Conservation (phyloP, 92 coral and sea anemone genomes). For the Phenganax marumi region DNA sequence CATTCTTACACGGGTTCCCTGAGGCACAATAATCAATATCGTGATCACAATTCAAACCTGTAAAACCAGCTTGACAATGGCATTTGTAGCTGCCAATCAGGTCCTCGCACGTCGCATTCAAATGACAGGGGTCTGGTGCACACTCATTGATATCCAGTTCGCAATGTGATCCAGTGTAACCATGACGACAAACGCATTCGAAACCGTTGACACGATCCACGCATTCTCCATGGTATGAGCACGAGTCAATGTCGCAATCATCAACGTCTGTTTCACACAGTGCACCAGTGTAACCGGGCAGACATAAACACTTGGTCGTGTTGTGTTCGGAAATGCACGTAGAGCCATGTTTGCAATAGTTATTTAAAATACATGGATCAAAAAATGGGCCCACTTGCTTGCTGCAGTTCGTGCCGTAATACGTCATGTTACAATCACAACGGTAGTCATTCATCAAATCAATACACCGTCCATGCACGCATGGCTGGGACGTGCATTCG, state of each 20-base stretch:
- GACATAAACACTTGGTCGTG: constrained; percentile 65
- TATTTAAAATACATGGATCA: constrained; percentile 25
- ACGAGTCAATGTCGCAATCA: constrained; percentile 79
- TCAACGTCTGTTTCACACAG: constrained; percentile 83
- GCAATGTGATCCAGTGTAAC: constrained; percentile 73
- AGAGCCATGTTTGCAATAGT: constrained; percentile 83
- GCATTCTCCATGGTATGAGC: constrained; percentile 72
- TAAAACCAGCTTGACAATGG: constrained; percentile 76
- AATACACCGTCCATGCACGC: constrained; percentile 76
- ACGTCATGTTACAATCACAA: constrained; percentile 72
- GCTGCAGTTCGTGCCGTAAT: constrained; percentile 76
- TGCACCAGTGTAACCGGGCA: constrained; percentile 79
- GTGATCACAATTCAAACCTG: constrained; percentile 78
- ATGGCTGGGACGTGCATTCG: constrained; percentile 80
- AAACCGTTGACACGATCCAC: constrained; percentile 83
- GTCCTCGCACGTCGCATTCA: constrained; percentile 80
- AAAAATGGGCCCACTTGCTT: constrained; percentile 53
- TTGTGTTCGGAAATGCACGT: constrained; percentile 60
- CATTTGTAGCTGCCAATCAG: constrained; percentile 73
- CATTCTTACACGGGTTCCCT: constrained; percentile 87
- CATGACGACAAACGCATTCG: constrained; percentile 84
- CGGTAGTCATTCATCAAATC: constrained; percentile 78
- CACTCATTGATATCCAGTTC: constrained; percentile 60
- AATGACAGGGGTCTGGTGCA: constrained; percentile 73
- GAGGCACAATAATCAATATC: constrained; percentile 81